These are phyloP conservation scores for Cynopterus sphinx DNA, from an alignment of 2,797 vertebrate species.

Conservation along the genomic window DNA sequence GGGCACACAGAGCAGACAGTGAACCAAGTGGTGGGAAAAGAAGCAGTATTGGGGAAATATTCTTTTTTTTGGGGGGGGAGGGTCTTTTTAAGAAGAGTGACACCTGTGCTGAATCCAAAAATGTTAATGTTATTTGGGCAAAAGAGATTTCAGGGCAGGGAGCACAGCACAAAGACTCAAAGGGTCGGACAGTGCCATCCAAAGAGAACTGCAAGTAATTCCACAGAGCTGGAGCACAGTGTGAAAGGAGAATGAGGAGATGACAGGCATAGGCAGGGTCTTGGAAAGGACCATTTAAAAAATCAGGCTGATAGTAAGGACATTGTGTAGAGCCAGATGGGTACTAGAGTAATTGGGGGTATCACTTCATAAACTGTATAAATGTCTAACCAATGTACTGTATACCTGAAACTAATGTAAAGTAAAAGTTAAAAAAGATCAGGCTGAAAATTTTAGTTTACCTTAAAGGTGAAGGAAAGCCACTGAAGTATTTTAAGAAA, in stretches of 20 bases:
- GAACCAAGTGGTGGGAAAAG: not conserved
- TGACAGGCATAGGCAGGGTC: not conserved
- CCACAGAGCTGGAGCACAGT: accelerated
- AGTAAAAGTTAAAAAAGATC: not conserved
- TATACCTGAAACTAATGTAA: too few relatives aligned
- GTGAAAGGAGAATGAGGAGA: not conserved
- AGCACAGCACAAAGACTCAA: not conserved
- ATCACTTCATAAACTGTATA: too few relatives aligned
- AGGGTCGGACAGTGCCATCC: not conserved
- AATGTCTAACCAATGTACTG: too few relatives aligned
- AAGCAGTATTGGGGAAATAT: not conserved
- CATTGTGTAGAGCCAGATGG: too few relatives aligned
- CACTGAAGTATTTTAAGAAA: not conserved
- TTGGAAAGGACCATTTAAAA: not conserved
- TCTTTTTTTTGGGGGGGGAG: not conserved
- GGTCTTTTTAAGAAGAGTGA: not conserved
- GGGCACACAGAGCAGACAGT: not conserved
- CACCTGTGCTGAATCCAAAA: not conserved
- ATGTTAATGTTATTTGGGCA: not conserved
- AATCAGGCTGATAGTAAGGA: not conserved
- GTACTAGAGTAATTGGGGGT: too few relatives aligned
- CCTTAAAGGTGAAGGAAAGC: not conserved
- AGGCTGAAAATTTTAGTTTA: not conserved
- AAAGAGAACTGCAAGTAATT: not conserved
- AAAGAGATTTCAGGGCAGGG: not conserved